Percentiles rank a stretch among this genome's conserved stretches.
These are phyloP conservation scores for Xyliphius kryptos DNA, from an alignment of 2,113 vertebrate genomes.

Conservation along the genomic window DNA sequence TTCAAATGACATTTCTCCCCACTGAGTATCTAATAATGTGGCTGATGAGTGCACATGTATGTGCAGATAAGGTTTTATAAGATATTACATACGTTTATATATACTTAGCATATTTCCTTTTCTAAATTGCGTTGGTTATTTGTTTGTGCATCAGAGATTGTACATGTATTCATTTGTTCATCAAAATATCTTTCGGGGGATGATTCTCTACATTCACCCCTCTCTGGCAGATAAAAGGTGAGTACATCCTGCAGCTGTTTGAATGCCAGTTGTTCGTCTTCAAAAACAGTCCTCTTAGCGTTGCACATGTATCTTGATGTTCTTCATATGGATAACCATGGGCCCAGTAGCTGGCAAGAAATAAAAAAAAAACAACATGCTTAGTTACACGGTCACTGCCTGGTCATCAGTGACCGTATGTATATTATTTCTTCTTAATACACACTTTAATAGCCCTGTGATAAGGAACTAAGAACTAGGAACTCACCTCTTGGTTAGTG, in stretches of 20 bases:
- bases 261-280: conserved; percentile 46
- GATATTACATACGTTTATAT: too few species aligned
- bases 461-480: background rate
- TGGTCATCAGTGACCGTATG: background rate
- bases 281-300: conserved; percentile 3
- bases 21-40: too few species aligned
- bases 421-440: background rate
- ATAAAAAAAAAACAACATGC: too few species aligned
- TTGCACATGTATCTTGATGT: conserved; percentile 21
- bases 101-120: too few species aligned
- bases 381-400: background rate
- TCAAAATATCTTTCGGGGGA: too few species aligned
- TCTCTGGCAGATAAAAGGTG: conserved; percentile 60
- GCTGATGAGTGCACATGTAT: too few species aligned
- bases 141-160: background rate
- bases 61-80: too few species aligned
- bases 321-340: rapidly evolving
- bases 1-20: too few species aligned
- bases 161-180: too few species aligned
- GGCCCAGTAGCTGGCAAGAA: conserved; percentile 50
- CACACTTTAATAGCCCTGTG: background rate
- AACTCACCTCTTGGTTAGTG: conserved; percentile 43
- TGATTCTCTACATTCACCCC: too few species aligned
- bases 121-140: background rate
- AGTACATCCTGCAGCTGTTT: rapidly evolving